phyloP scores from a whole-genome alignment of 2,797 vertebrate genomes.

The Eutrigla gurnardus region DNA sequence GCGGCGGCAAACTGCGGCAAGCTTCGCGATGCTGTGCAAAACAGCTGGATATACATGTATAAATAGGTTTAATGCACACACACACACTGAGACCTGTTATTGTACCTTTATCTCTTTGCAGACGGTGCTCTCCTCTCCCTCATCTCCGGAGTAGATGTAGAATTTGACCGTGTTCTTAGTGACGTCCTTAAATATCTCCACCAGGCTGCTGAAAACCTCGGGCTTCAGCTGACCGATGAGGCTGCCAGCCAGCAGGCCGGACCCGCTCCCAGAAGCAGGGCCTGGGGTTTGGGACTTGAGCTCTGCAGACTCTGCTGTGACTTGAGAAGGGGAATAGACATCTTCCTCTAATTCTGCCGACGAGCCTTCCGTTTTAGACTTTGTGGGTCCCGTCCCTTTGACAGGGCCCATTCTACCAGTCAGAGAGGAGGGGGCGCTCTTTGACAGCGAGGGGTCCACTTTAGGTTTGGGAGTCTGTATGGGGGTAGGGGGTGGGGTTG shows the following conservation, averaged over 20 bases:
- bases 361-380: conserved; percentile 49
- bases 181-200: conserved; percentile 94
- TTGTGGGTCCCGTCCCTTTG: conserved; percentile 52
- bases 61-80: too few relatives aligned
- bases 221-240: conserved; percentile 93
- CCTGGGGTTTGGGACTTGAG: conserved; percentile 37
- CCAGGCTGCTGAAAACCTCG: conserved; percentile 91
- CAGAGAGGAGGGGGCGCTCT: conserved; percentile 47
- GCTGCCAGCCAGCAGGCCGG: conserved; percentile 78
- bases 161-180: conserved; percentile 96
- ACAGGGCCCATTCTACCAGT: conserved; percentile 42
- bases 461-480: conserved; percentile 58
- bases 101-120: conserved; percentile 97
- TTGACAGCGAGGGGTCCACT: conserved; percentile 47
- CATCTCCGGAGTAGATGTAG: conserved; percentile 91
- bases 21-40: too few relatives aligned
- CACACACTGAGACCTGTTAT: background rate
- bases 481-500: conserved; percentile 38
- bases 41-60: too few relatives aligned
- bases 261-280: conserved; percentile 37
- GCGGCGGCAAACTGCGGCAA: too few relatives aligned
- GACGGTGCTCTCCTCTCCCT: conserved; percentile 88
- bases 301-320: conserved; percentile 67
- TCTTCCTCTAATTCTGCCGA: conserved; percentile 49
- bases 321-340: conserved; percentile 75